A percentile compares a stretch with the other conserved stretches of the same genome.
These are phyloP conservation scores for Pogoniulus pusillus DNA, from an alignment of 2,797 vertebrate genomes.

Conservation along the genomic window DNA sequence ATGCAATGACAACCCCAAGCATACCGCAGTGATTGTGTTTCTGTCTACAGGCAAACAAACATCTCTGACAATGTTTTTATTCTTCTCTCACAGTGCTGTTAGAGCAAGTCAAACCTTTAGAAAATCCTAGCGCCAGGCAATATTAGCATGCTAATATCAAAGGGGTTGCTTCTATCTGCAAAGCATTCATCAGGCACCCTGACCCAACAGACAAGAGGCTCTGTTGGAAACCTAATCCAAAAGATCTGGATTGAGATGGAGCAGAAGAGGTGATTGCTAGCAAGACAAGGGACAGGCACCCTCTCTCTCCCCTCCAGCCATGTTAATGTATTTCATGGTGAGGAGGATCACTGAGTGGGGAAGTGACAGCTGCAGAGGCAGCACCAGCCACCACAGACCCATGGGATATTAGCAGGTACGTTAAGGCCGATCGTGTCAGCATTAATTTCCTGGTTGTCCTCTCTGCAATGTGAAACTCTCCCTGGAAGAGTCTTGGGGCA, in stretches of 20 bases:
- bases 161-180: neutral
- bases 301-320: neutral
- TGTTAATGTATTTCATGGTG: neutral
- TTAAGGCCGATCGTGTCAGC: neutral
- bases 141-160: neutral
- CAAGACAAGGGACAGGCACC: fast-evolving
- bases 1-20: neutral
- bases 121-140: neutral
- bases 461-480: neutral
- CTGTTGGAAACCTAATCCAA: too few species aligned
- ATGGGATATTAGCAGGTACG: neutral
- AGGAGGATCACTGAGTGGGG: neutral
- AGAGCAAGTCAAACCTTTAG: conserved; percentile 1
- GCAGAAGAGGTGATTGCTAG: neutral
- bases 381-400: neutral
- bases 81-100: neutral
- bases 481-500: neutral
- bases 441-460: neutral
- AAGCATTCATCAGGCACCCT: neutral
- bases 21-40: neutral
- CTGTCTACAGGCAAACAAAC: conserved; percentile 4
- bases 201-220: fast-evolving
- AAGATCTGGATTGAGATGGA: neutral
- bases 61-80: neutral
- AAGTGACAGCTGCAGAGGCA: conserved; percentile 21